Percentiles rank a stretch among this genome's conserved stretches.
Conservation (phyloP, 2,113 vertebrate genomes). For the Tonatia bakeri region DNA sequence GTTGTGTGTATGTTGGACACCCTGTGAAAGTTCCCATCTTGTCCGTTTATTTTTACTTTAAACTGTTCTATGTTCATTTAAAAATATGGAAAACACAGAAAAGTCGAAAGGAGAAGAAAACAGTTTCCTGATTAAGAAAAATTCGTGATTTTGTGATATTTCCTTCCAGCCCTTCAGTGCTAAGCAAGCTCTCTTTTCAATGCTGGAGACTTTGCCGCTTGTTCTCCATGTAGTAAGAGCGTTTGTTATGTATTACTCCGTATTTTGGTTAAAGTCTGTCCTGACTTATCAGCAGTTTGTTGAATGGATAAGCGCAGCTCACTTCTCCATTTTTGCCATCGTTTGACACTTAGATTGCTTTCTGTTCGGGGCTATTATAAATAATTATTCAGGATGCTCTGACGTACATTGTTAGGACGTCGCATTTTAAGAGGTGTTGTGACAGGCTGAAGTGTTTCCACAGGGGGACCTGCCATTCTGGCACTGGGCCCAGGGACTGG, state of each 20-base stretch:
- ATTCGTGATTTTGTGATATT: not conserved
- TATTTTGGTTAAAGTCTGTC: not conserved
- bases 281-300: slow-evolving; percentile 23
- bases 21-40: not conserved
- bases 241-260: not conserved
- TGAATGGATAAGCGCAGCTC: not conserved
- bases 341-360: slow-evolving; percentile 8
- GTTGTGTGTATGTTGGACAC: not conserved
- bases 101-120: not conserved
- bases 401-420: not conserved
- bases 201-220: not conserved
- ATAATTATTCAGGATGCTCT: not conserved
- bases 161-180: not conserved
- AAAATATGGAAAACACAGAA: not conserved
- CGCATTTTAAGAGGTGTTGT: not conserved
- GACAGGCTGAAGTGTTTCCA: not conserved
- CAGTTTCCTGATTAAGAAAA: not conserved
- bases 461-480: not conserved
- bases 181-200: not conserved
- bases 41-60: not conserved
- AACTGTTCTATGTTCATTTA: not conserved
- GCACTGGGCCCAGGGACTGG: too few species aligned
- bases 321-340: not conserved
- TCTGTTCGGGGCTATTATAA: not conserved
- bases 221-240: not conserved